A percentile compares a stretch with the other conserved stretches of the same genome.
Evolutionary conservation across 1,140 invertebrate species (phyloP).

Genomic region (Heliconius hermathena): DNA sequence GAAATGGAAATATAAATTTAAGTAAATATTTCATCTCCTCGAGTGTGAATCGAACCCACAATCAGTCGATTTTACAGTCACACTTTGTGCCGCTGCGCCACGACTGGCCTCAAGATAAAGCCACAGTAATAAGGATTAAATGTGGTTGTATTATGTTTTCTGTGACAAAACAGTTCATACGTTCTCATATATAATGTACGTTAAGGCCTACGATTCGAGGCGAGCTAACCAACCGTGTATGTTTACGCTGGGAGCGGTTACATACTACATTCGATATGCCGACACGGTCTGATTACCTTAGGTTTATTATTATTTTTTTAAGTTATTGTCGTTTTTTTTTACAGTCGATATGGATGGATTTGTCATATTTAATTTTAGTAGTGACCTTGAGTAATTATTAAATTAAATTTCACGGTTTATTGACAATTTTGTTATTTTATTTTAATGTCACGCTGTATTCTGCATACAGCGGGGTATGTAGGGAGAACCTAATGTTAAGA

Average conservation of each 20-base stretch:
- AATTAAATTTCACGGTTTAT: neutral
- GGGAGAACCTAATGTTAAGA: no score
- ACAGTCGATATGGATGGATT: neutral
- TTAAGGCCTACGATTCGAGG: neutral
- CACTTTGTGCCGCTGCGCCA: no score
- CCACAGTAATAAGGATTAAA: neutral
- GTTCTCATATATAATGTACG: constrained; percentile 9
- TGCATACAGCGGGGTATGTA: no score
- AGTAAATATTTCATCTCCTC: no score
- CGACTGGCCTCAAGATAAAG: neutral
- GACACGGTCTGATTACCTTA: constrained; percentile 31
- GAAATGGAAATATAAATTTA: no score
- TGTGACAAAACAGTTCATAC: constrained; percentile 20
- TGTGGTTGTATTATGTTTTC: neutral
- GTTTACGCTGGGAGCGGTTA: constrained; percentile 31
- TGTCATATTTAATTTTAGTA: neutral
- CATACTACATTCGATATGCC: constrained; percentile 28
- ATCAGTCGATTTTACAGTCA: no score
- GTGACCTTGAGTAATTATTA: neutral
- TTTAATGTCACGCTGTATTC: neutral
- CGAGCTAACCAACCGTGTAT: constrained; percentile 34
- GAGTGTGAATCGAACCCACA: no score
- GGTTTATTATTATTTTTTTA: constrained; percentile 19
- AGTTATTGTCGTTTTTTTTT: constrained; percentile 12
- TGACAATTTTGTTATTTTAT: no score